Conservation (phyloP, 2,888 invertebrate species). For the Caenorhabditis sp. region DNA sequence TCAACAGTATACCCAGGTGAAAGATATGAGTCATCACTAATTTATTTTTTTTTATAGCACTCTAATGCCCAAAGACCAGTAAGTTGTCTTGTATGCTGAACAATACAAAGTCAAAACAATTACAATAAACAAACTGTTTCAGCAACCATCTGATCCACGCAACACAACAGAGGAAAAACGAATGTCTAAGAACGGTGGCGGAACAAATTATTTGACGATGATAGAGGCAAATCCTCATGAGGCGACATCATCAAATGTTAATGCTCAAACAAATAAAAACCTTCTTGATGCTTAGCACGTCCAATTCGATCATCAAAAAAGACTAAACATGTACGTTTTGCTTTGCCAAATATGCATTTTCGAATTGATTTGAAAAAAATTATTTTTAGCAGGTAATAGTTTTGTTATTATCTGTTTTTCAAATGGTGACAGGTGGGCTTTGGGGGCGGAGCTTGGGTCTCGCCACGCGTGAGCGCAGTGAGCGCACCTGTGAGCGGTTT, state of each 20-base stretch:
- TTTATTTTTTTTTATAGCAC: constrained; percentile 75
- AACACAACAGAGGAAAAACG: constrained; percentile 73
- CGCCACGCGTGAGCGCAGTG: no score
- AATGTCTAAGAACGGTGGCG: constrained; percentile 66
- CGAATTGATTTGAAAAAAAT: no score
- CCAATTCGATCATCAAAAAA: not conserved
- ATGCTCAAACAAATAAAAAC: constrained; percentile 60
- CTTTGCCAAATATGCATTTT: no score
- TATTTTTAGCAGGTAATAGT: no score
- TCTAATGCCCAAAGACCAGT: constrained; percentile 82
- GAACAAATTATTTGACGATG: constrained; percentile 77
- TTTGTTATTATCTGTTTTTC: no score
- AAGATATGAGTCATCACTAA: not conserved
- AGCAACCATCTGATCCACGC: constrained; percentile 58
- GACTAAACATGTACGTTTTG: not conserved
- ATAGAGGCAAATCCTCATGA: constrained; percentile 66
- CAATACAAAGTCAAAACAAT: no score
- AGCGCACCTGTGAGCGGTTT: no score
- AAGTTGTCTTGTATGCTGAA: constrained; percentile 65
- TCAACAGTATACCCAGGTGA: constrained; percentile 95
- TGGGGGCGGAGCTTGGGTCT: no score
- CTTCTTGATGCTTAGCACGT: constrained; percentile 66
- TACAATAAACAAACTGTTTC: constrained; percentile 25
- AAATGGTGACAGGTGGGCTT: no score
- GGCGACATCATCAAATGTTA: constrained; percentile 59